Evolutionary conservation across 1,140 invertebrate genomes (phyloP), one percentile per base, ranked within the genome.

Genomic region (Aphelenchoides besseyi): DNA sequence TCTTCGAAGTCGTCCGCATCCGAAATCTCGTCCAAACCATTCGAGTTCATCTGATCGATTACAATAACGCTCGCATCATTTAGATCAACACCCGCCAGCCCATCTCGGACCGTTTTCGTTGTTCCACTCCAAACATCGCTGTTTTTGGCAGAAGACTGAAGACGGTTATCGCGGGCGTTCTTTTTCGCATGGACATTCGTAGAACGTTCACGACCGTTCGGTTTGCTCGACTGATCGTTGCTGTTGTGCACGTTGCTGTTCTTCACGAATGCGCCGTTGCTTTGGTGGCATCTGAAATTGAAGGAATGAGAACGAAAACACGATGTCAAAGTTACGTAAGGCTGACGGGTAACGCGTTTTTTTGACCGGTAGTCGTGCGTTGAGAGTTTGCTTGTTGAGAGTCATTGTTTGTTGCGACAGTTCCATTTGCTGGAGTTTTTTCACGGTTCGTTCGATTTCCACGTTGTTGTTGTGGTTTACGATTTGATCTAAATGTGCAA

Each of bases 1-100:
- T 94, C 92, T 84, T 92, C 91, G 84, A 93, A 93, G 52, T 92
- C 91, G 79, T 90, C 88, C 71, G 80, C 85, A 72, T 88, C 87
- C 79, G 85, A 86, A 30, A 86, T 37, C 72, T 68, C 85, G 74
- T 87, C 86, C 52, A 86, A 84, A 59, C 0, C 86, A 87, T 69
- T 90, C 88, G 52, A 86, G 87, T 72, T 87, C 87, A 72, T 88
- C 86, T n/a, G n/a, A 84, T 89, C 88, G 76, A 89, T 88, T 36
- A 89, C 86, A 52, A 89, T 87, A 66, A 88, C 88, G 86, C 88
- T 78, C 76, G 79, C 76, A 57, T 82, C 67, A 69, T 71, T 84
- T 69, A 75, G 70, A 63, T 74, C 76, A 30, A 84, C 57, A 52
- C 73, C 80, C 80, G 82, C 80, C 80, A 82, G 82, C 57, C 80